Conservation (phyloP, 2,797 vertebrate species). For the Gallinago solitaria region DNA sequence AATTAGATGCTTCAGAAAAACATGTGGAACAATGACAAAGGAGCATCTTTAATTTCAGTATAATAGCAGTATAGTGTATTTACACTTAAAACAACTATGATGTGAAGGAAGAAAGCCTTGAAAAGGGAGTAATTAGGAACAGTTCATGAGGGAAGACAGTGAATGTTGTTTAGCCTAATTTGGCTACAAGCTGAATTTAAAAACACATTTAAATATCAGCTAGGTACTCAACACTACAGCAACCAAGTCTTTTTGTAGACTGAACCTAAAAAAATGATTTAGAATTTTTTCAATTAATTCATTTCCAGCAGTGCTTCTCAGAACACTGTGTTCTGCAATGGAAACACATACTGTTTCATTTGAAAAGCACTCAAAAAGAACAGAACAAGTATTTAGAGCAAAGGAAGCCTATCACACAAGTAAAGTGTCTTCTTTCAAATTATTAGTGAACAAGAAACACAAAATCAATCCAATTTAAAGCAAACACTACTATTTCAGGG, state of each 20-base stretch:
- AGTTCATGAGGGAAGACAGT: background rate
- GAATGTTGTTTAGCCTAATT: background rate
- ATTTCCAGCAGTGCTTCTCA: constrained; percentile 9
- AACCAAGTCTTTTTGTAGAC: background rate
- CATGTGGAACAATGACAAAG: background rate
- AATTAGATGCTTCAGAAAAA: background rate
- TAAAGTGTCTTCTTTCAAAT: background rate
- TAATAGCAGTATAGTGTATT: background rate
- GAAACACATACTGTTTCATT: background rate
- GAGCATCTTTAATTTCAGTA: background rate
- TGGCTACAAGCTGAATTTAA: background rate
- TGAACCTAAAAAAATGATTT: background rate
- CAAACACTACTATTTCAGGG: constrained; percentile 8
- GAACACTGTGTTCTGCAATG: constrained; percentile 26
- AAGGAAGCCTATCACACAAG: background rate
- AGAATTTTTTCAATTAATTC: background rate
- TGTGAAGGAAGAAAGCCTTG: background rate
- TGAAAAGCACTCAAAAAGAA: background rate
- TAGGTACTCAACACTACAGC: background rate
- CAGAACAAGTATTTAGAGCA: background rate
- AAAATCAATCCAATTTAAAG: background rate
- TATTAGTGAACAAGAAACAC: background rate
- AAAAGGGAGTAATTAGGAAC: background rate
- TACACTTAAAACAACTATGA: background rate
- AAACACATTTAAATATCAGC: background rate